Base-by-base conservation (phyloP, 2,113 vertebrate genomes). In the Peromyscus californicus region DNA sequence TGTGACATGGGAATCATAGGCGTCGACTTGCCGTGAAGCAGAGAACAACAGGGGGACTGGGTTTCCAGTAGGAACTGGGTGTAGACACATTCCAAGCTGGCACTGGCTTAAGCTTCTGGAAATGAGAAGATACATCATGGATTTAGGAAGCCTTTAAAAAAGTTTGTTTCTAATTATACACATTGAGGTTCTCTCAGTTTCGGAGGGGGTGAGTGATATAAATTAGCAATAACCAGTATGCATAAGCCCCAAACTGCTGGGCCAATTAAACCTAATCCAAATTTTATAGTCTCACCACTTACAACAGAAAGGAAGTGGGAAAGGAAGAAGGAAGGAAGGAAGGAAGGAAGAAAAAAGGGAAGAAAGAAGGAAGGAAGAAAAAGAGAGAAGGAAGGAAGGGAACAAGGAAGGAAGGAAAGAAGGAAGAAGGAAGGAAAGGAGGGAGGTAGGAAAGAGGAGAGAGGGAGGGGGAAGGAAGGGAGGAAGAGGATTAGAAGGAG, bases 111-210 rank as follows among this genome's bases (percentile, higher is more conserved):
- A n/a, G 8, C 4, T 78, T 90, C 59, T 48, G 92, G 83, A 31
- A 22, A 92, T 31, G 45, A 88, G 80, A 76, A 75, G 48, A 84
- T 84, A 84, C 80, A 80, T 76, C 36, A 7, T 74, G 26, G 3
- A 57, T 89, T 92, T 75, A 89, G 48, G 29, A 94, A 92, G 69
- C 19, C 48, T 93, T 94, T 96, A 67, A 91, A 92, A 88, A 33
- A 74, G 12, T n/a, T 76, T 92, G 54, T 70, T 93, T 96, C 39
- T 95, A 82, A 94, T 72, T 84, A 74, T 54, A 65, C 12, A 91
- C 39, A 59, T 92, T 42, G 78, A 61, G 11, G 79, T 90, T 88
- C 95, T 83, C 57, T 89, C 36, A 45, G 9, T 22, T 21, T 36
- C 4, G 54, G 54, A 1, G 24, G 5, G 11, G 29, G 48, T 90